These are phyloP conservation scores for Sardina pilchardus DNA, from an alignment of 2,113 vertebrate genomes.

Conservation along the genomic window DNA sequence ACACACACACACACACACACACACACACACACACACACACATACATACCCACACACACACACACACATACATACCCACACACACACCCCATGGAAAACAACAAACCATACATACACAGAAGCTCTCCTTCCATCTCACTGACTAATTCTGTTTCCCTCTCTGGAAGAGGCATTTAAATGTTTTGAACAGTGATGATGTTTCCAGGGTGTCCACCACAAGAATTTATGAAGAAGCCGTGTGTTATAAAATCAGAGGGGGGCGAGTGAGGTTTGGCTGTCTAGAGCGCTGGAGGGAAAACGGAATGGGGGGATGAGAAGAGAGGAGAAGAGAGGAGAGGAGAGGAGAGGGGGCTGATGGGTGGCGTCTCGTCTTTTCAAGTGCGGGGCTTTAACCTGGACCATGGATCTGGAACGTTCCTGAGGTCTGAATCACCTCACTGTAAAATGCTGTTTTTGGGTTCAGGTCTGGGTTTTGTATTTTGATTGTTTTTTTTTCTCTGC, in stretches of 20 bases:
- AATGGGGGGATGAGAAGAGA: background rate
- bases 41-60: background rate
- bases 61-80: background rate
- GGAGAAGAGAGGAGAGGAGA: background rate
- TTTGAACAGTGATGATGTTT: conserved; percentile 75
- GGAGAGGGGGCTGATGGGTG: background rate
- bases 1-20: background rate
- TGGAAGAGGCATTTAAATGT: conserved; percentile 29
- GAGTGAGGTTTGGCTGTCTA: conserved; percentile 13
- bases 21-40: conserved; percentile 11
- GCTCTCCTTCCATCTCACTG: background rate
- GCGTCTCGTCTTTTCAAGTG: background rate
- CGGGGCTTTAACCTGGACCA: background rate
- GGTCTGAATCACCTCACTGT: background rate
- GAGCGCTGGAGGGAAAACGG: background rate
- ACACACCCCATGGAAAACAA: background rate
- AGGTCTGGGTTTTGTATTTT: background rate
- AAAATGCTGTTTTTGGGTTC: background rate
- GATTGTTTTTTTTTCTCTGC: background rate
- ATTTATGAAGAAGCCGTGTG: conserved; percentile 75
- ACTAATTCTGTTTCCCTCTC: background rate
- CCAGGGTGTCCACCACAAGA: conserved; percentile 77
- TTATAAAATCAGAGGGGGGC: conserved; percentile 60
- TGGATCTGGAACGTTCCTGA: background rate
- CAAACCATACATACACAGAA: background rate